A percentile compares a stretch with the other conserved stretches of the same genome.
These are phyloP conservation scores for Nemotelus pantherinus DNA, from an alignment of 2,888 invertebrate species.

Conservation along the genomic window DNA sequence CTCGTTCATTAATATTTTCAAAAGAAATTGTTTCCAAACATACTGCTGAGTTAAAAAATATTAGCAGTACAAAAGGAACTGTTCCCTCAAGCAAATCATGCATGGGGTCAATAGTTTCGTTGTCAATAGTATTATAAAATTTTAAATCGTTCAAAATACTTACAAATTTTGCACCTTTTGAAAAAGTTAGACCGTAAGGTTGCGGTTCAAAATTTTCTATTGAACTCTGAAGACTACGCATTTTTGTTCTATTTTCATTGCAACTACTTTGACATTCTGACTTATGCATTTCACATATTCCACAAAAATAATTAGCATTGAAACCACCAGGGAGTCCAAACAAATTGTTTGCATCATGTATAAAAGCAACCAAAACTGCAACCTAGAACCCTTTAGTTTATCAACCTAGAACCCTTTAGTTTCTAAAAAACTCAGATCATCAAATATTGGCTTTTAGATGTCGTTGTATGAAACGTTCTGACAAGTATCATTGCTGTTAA, in stretches of 20 bases:
- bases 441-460: constrained; percentile 3
- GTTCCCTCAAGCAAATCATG: constrained; percentile 48
- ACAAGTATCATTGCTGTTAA: background rate
- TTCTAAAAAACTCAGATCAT: constrained; percentile 3
- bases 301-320: constrained; percentile 9
- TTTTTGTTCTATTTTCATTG: background rate
- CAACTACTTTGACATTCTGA: constrained; percentile 2
- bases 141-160: constrained; percentile 39
- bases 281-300: constrained; percentile 22
- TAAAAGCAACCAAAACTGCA: background rate
- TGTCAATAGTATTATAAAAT: constrained; percentile 41
- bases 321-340: no score
- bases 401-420: background rate
- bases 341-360: constrained; percentile 9
- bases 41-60: constrained; percentile 41
- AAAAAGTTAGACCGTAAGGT: background rate
- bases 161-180: background rate
- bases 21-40: constrained; percentile 31
- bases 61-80: constrained; percentile 38
- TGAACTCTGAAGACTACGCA: background rate
- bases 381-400: background rate
- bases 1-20: constrained; percentile 35
- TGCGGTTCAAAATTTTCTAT: background rate
- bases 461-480: constrained; percentile 4
- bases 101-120: constrained; percentile 47